A percentile compares a stretch with the other conserved stretches of the same genome.
These are phyloP conservation scores for Volucella zonaria DNA, from an alignment of 2,888 invertebrate species.

Conservation along the genomic window DNA sequence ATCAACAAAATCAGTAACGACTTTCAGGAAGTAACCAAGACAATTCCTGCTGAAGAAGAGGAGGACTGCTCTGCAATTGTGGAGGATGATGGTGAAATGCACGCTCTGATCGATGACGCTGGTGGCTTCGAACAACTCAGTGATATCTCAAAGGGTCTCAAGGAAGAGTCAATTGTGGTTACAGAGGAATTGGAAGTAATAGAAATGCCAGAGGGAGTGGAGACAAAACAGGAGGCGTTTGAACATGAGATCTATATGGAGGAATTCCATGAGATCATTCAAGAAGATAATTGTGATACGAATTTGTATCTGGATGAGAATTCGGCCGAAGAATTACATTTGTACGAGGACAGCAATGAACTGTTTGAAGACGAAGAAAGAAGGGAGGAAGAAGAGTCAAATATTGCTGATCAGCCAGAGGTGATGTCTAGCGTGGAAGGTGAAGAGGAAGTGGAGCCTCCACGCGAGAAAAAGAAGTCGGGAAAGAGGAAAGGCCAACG, in stretches of 20 bases:
- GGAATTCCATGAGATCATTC: constrained; percentile 75
- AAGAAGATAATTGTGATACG: constrained; percentile 65
- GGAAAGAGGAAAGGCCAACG: constrained; percentile 19
- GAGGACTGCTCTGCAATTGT: constrained; percentile 50
- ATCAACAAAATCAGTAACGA: constrained; percentile 77
- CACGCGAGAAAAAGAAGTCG: constrained; percentile 29
- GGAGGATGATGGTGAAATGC: constrained; percentile 71
- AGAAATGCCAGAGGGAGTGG: constrained; percentile 19
- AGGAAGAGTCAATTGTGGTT: constrained; percentile 20
- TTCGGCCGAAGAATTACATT: constrained; percentile 55
- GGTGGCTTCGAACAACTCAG: constrained; percentile 10
- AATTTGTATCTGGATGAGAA: constrained; percentile 71
- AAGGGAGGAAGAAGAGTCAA: constrained; percentile 36
- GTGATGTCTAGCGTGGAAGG: constrained; percentile 22
- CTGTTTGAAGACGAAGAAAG: constrained; percentile 48
- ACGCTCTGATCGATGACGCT: constrained; percentile 44
- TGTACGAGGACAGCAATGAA: constrained; percentile 52
- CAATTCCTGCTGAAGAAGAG: constrained; percentile 41
- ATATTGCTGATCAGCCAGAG: constrained; percentile 21
- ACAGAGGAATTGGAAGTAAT: constrained; percentile 45
- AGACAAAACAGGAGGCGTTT: constrained; percentile 39
- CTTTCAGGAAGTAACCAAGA: constrained; percentile 77
- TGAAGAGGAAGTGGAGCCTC: constrained; percentile 1
- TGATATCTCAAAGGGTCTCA: background rate
- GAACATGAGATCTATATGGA: constrained; percentile 62